phyloP scores from a whole-genome alignment of 1,140 invertebrate genomes.

The Pissodes strobi region DNA sequence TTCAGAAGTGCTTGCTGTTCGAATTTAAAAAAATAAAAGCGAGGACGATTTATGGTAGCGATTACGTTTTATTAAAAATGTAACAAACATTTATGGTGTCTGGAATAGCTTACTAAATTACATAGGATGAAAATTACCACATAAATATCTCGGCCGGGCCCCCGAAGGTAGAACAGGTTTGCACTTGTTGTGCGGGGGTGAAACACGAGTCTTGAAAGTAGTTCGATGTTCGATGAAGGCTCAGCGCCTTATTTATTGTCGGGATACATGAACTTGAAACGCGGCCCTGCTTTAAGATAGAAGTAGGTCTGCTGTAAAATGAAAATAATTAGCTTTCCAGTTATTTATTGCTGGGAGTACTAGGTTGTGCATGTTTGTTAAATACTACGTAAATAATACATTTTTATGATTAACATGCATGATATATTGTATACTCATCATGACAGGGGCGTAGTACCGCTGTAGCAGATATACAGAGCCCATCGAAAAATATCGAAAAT shows the following conservation, averaged over 20 bases:
- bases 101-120: slow-evolving; percentile 31
- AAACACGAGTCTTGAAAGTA: slow-evolving; percentile 22
- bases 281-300: neutral
- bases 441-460: too few species aligned
- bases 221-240: slow-evolving; percentile 21
- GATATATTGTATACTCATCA: too few species aligned
- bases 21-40: slow-evolving; percentile 7
- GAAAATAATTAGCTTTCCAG: too few species aligned
- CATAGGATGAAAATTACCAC: slow-evolving; percentile 31
- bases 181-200: slow-evolving; percentile 31
- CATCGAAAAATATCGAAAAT: too few species aligned
- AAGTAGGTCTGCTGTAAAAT: too few species aligned
- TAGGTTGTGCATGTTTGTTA: too few species aligned
- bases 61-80: slow-evolving; percentile 30
- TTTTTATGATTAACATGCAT: too few species aligned
- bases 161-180: slow-evolving; percentile 32
- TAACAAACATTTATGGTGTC: slow-evolving; percentile 32
- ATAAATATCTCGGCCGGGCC: slow-evolving; percentile 27
- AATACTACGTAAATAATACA: too few species aligned
- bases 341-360: too few species aligned
- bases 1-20: too few species aligned
- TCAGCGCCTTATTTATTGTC: slow-evolving; percentile 16
- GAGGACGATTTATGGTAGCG: slow-evolving; percentile 19
- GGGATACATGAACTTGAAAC: slow-evolving; percentile 6
- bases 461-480: too few species aligned